A percentile compares a stretch with the other conserved stretches of the same genome.
phyloP scores from a whole-genome alignment of 2,797 vertebrate species.

The Cirrhinus mrigala region DNA sequence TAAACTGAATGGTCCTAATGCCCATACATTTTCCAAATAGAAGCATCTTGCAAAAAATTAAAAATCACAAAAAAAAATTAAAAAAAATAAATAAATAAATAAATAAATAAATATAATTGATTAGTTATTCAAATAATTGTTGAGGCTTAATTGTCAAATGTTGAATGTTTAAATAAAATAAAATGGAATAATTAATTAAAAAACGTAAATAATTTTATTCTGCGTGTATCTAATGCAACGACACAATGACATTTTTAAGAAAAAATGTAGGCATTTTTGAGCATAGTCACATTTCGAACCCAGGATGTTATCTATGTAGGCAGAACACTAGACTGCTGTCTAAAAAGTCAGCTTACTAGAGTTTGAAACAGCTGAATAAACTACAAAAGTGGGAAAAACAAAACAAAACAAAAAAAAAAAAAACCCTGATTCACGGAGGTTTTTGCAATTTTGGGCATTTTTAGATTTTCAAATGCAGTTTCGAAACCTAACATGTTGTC shows the following conservation, averaged over 20 bases:
- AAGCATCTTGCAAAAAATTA: not conserved
- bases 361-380: not conserved
- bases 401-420: not conserved
- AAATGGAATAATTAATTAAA: no score
- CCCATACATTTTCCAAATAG: not conserved
- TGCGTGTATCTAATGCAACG: not conserved
- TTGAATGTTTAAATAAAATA: not conserved
- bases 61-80: no score
- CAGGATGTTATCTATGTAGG: not conserved
- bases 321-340: not conserved
- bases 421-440: not conserved
- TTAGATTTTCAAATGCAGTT: no score
- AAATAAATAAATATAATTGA: not conserved
- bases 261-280: not conserved
- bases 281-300: not conserved
- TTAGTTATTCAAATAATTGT: not conserved
- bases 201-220: no score
- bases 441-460: not conserved
- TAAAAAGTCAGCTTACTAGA: not conserved
- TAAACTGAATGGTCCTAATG: not conserved
- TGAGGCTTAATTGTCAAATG: not conserved
- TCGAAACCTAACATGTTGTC: not conserved
- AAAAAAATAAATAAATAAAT: no score
- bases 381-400: not conserved
- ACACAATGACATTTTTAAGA: not conserved